Conservation (phyloP, 2,113 vertebrate genomes). For the Arvicanthis niloticus region DNA sequence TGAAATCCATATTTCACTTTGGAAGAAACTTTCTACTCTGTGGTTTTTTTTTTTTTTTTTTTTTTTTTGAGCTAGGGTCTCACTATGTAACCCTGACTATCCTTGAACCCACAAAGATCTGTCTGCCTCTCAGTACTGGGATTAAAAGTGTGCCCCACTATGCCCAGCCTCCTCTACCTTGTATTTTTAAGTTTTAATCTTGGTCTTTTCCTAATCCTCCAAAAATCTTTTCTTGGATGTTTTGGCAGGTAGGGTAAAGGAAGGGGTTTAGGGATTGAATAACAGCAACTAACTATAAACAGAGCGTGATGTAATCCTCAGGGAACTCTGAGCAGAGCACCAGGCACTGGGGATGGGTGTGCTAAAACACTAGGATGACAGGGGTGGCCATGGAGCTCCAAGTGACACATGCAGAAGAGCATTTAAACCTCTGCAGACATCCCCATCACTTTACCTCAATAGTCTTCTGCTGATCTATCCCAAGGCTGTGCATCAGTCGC, state of each 20-base stretch:
- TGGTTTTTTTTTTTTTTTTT: no score
- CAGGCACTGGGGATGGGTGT: not conserved
- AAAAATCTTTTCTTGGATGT: not conserved
- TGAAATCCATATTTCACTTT: conserved; percentile 37
- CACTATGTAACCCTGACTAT: not conserved
- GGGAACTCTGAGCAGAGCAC: not conserved
- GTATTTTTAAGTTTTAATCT: conserved; percentile 8
- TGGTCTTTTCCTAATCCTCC: conserved; percentile 25
- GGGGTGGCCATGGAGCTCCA: not conserved
- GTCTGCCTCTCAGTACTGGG: not conserved
- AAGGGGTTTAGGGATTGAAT: conserved; percentile 15
- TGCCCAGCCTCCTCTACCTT: not conserved
- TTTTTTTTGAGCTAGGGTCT: not conserved
- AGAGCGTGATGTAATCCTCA: not conserved
- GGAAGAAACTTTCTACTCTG: not conserved
- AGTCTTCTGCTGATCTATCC: conserved; percentile 99
- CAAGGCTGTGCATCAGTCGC: conserved; percentile 98
- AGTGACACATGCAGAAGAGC: not conserved
- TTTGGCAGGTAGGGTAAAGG: conserved; percentile 8
- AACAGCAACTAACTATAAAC: conserved; percentile 29
- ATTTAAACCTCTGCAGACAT: not conserved
- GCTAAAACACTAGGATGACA: not conserved
- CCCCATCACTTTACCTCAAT: conserved; percentile 91
- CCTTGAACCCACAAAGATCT: not conserved
- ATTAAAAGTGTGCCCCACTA: not conserved